These are phyloP conservation scores for Sabellastarte sp. DNA, from an alignment of 2,888 invertebrate species.

Conservation along the genomic window DNA sequence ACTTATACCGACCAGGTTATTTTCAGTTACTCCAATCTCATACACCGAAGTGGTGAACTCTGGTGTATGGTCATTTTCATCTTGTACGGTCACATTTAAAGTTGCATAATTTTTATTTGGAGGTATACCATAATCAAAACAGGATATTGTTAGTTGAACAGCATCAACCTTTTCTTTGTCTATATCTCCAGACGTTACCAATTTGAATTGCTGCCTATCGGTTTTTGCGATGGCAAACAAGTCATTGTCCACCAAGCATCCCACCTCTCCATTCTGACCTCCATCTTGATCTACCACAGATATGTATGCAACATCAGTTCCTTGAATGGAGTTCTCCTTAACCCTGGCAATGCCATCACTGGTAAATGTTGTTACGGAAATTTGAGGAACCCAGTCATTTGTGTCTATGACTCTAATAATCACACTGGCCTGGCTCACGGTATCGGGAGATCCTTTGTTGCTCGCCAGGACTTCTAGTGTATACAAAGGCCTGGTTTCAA, in stretches of 20 bases:
- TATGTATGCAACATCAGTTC: slow-evolving; percentile 6
- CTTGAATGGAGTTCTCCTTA: background rate
- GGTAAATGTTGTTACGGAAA: slow-evolving; percentile 5
- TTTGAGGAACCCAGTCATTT: slow-evolving; percentile 6
- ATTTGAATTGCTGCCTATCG: slow-evolving; percentile 1
- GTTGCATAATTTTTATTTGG: background rate
- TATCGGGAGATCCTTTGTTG: background rate
- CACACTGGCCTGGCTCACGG: background rate
- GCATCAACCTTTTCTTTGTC: slow-evolving; percentile 1
- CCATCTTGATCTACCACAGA: slow-evolving; percentile 3
- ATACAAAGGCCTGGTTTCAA: background rate
- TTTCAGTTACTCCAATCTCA: background rate
- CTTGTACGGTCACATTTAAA: slow-evolving; percentile 1
- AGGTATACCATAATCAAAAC: slow-evolving; percentile 7
- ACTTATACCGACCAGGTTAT: background rate
- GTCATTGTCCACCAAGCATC: background rate
- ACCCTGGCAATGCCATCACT: background rate
- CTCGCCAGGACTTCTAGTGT: background rate
- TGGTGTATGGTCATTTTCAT: slow-evolving; percentile 8
- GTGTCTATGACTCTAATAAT: slow-evolving; percentile 3
- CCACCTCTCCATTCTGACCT: slow-evolving; percentile 6
- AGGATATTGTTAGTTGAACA: background rate
- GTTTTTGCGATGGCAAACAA: background rate
- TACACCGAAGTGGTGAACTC: slow-evolving; percentile 2
- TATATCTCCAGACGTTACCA: background rate